These are phyloP conservation scores for Chloroceryle aenea DNA, from an alignment of 2,113 vertebrate species.

Conservation along the genomic window DNA sequence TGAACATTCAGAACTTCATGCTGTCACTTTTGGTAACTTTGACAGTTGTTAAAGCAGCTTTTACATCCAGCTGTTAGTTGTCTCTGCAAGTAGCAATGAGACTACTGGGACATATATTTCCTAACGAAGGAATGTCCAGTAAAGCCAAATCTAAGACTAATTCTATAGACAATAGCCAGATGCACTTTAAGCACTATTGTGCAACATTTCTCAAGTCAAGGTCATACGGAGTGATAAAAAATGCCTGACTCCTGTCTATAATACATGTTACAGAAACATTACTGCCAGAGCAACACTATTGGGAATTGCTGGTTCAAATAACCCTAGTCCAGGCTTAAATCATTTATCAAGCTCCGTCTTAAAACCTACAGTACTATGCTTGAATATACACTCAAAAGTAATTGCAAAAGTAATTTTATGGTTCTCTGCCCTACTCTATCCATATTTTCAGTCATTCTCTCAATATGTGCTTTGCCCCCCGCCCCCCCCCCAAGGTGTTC, in stretches of 20 bases:
- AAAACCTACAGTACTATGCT: neutral
- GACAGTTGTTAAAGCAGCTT: neutral
- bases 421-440: neutral
- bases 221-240: neutral
- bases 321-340: neutral
- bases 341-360: neutral
- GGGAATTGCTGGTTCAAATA: conserved; percentile 1
- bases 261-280: conserved; percentile 13
- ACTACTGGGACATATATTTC: neutral
- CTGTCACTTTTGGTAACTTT: neutral
- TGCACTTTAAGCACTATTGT: neutral
- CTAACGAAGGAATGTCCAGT: neutral
- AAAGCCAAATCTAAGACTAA: neutral
- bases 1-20: neutral
- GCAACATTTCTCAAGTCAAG: neutral
- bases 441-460: neutral
- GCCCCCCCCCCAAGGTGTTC: neutral
- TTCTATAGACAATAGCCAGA: neutral
- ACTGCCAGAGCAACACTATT: neutral
- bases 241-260: neutral
- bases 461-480: neutral
- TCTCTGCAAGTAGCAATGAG: neutral
- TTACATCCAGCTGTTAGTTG: neutral
- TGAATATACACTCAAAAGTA: neutral
- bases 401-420: neutral